Evolutionary conservation across 2,113 vertebrate species (phyloP), one percentile per base, ranked within the genome.

Genomic region (Syrrhaptes paradoxus): DNA sequence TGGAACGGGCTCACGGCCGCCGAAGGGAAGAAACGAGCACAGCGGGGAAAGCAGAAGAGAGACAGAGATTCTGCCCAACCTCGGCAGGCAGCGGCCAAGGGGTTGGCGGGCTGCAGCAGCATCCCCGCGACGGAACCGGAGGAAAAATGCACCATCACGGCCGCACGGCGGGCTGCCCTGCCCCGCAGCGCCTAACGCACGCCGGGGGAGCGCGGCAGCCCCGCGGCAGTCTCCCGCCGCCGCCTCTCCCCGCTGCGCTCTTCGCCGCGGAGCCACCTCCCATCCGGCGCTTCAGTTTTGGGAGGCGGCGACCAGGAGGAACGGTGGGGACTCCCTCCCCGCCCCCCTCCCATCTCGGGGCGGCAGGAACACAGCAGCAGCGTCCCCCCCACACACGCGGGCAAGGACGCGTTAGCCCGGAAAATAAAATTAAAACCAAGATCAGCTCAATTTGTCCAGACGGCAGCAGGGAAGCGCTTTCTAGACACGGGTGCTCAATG

Each of bases 381-480:
- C 4, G 36, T 26, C 9, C 7, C 8, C 21, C 31, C 9, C 38
- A 41, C 38, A 41, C 38, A 41, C 38, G 38, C 38, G 38, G 38
- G 28, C 57, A 89, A 95, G 96, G 85, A 86, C 89, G 91, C 96
- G 88, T 97, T 97, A 95, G 16, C 59, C 8, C n/a, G 20, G 41
- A 62, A 59, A 38, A 61, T n/a, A 80, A 48, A 74, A 21, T 26
- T 16, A 9, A 15, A 32, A 31, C 13, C 24, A 13, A 46, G 75
- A 76, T 73, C 36, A 62, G 75, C 94, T 97, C 95, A 75, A 89
- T 97, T 85, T 85, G 90, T 84, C 92, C 96, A 97, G 96, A 92
- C 94, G 65, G 94, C 96, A 97, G 96, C 85, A 81, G 89, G 93
- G 95, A 94, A 96, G 41, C 89, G 61, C 93, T 90, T 94, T 94